Evolutionary conservation across 2,888 invertebrate genomes (phyloP), one percentile per base, ranked within the genome.

Genomic region (Aphidoletes aphidimyza): DNA sequence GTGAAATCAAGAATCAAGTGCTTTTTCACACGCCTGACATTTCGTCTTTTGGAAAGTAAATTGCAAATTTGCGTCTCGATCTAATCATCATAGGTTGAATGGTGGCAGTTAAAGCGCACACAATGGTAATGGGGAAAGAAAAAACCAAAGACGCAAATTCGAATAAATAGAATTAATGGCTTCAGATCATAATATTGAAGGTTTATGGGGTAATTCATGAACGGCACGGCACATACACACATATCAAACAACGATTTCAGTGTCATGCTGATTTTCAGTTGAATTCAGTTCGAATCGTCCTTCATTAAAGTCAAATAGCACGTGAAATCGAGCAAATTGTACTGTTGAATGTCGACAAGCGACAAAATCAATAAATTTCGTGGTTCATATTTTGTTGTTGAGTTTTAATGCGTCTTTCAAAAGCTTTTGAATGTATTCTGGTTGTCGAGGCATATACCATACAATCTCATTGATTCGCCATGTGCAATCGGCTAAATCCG

Each of bases 91-190:
- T n/a, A n/a, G n/a, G 34, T 30, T 26, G 22, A 3, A 69, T 69
- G 69, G 17, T 47, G n/a, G n/a, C n/a, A 17, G 6, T 47, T 47
- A 14, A 19, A n/a, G 22, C 2, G 6, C 5, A 54, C n/a, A 54
- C 19, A 54, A 54, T 26, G 22, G 3, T 26, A 54, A 59, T 9
- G n/a, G 14, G 6, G 9, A 81, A 81, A 19, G 37, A 19, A 37
- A 81, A 81, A n/a, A 81, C 81, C 1, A 8, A 36, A 81, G 39
- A 37, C 37, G 37, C 81, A 81, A 81, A 81, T n/a, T 81, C 39
- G 39, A 81, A 81, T 81, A 81, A 81, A 81, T 11, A 81, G 81
- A n/a, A 81, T 81, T 37, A 81, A 81, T 81, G 37, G 81, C 81
- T 81, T 81, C 81, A n/a, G 37, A 8, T 81, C 26, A 81, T 22